Conservation (phyloP, 2,888 invertebrate genomes). For the Panorpa germanica region DNA sequence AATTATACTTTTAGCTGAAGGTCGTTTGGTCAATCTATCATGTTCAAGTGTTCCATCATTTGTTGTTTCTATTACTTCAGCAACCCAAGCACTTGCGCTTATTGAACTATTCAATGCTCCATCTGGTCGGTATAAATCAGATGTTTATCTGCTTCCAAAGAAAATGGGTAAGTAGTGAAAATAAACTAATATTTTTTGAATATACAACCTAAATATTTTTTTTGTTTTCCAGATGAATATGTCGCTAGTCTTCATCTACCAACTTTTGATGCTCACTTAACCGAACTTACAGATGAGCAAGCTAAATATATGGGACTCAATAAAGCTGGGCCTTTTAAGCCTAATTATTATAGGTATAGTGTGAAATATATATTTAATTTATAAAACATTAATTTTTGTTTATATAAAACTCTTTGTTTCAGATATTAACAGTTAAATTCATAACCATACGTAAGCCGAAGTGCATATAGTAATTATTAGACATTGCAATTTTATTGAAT, state of each 20-base stretch:
- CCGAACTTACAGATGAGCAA: constrained; percentile 90
- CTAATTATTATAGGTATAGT: constrained; percentile 96
- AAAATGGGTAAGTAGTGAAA: constrained; percentile 65
- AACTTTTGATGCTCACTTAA: constrained; percentile 93
- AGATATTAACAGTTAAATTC: no score
- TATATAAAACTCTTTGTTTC: no score
- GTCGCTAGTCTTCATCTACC: constrained; percentile 93
- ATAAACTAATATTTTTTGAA: constrained; percentile 6
- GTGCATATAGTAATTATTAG: no score
- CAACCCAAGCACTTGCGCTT: constrained; percentile 89
- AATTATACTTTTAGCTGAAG: constrained; percentile 84
- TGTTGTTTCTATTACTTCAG: constrained; percentile 94
- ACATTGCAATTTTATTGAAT: no score
- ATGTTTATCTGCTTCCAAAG: constrained; percentile 93
- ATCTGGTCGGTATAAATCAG: constrained; percentile 83
- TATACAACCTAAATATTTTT: no score
- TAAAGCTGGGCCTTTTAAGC: constrained; percentile 97
- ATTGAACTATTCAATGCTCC: constrained; percentile 97
- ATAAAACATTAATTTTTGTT: no score
- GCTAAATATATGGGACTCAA: constrained; percentile 94
- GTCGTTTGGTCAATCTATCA: constrained; percentile 86
- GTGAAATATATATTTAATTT: no score
- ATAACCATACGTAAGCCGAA: no score
- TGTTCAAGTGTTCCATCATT: constrained; percentile 96
- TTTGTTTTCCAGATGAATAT: constrained; percentile 60